Base-by-base conservation (phyloP, 2,113 vertebrate species). In the Trogon surrucura region DNA sequence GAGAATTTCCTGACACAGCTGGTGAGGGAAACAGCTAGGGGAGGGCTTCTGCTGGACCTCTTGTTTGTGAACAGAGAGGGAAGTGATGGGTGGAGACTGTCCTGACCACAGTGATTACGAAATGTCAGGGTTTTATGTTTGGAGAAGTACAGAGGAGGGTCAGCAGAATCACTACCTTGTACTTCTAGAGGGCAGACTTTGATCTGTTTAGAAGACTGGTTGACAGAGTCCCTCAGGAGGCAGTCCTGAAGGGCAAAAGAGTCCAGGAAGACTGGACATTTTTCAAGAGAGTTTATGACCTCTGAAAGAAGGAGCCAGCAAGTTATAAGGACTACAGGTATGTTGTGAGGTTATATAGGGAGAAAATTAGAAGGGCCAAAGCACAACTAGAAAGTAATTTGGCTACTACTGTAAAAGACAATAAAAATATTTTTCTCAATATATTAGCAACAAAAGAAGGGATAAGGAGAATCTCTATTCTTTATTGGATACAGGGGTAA, bases 21-120 rank as follows among this genome's bases (percentile, higher is more conserved):
- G 22, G 26, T 38, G 34, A 50, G 16, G 4, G 13, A 85, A 3
- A 9, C 67, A 36, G 7, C 6, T 2, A 22, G 16, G 38, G 18
- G 54, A 70, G n/a, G n/a, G 8, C 8, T 5, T 13, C 0, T 4
- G 0, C 25, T 54, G 47, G 26, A 38, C 11, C 16, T n/a, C 0
- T 36, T 51, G 12, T 32, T 57, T 51, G 25, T 65, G n/a, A 48
- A 29, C 11, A 58, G 44, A 58, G 48, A 29, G 70, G 29, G 20
- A 30, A 70, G 17, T 5, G 21, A 12, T 32, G 17, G 50, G 4
- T 65, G n/a, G 50, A 64, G 44, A 45, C 15, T 13, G 11, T 16
- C 27, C 70, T 53, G 36, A 21, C 12, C 21, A 30, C 7, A 64
- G 20, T 0, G 1, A 14, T 32, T 9, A 60, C 5, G n/a, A 29